Conservation (phyloP, 53 echinoderm and acorn worm species). For the Stichopus horrens region DNA sequence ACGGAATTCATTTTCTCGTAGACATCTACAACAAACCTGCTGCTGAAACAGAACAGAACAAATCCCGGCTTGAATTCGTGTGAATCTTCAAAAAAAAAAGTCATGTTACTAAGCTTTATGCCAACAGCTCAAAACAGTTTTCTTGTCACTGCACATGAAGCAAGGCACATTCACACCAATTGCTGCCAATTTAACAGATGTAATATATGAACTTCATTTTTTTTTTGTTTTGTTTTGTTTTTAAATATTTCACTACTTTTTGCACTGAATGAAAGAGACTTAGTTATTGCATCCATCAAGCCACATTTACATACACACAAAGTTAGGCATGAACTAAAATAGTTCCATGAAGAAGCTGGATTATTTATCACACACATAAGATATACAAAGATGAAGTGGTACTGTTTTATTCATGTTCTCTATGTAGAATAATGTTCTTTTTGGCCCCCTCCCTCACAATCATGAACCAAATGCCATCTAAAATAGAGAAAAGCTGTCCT, state of each 20-base stretch:
- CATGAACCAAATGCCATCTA: neutral
- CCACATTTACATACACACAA: slow-evolving; percentile 7
- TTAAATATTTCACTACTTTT: slow-evolving; percentile 24
- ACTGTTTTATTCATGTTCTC: slow-evolving; percentile 7
- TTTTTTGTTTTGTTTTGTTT: slow-evolving; percentile 7
- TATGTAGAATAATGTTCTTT: neutral
- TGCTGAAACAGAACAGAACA: no score
- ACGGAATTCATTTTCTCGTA: no score
- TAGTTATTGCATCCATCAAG: slow-evolving; percentile 42
- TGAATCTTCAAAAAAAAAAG: no score
- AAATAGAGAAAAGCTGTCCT: neutral
- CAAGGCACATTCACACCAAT: neutral
- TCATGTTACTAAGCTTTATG: no score
- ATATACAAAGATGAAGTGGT: neutral
- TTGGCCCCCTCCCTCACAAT: no score
- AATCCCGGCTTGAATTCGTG: no score
- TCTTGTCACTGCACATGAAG: neutral
- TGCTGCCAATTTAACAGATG: neutral
- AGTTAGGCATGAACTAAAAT: slow-evolving; percentile 7
- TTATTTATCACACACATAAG: slow-evolving; percentile 25
- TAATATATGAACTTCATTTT: neutral
- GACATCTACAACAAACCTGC: no score
- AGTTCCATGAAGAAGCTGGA: slow-evolving; percentile 17
- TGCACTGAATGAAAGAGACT: slow-evolving; percentile 37
- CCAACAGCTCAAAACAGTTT: no score